Evolutionary conservation across 2,888 invertebrate species (phyloP).

Genomic region (Octonoba sinensis): DNA sequence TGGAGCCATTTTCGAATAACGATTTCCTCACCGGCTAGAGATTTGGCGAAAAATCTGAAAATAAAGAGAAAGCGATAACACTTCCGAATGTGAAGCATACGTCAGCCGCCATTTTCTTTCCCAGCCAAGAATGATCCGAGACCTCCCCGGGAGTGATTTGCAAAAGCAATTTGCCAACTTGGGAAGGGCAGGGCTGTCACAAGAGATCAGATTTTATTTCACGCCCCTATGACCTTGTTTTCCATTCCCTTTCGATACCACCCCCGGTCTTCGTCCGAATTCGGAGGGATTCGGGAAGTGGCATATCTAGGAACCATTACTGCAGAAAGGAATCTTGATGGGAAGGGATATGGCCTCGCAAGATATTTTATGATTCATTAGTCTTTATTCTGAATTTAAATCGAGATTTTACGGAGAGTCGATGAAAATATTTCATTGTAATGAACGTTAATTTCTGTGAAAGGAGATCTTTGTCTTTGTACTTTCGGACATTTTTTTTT

Average conservation of each 20-base stretch:
- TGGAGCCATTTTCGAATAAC: too few relatives aligned
- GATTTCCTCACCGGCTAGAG: too few relatives aligned
- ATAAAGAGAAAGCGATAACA: too few relatives aligned
- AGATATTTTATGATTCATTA: background rate
- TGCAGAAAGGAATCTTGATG: constrained; percentile 40
- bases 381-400: too few relatives aligned
- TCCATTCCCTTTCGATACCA: constrained; percentile 25
- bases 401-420: too few relatives aligned
- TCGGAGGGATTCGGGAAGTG: constrained; percentile 23
- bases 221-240: constrained; percentile 55
- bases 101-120: background rate
- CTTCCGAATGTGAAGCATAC: background rate
- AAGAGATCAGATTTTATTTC: constrained; percentile 63
- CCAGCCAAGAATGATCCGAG: constrained; percentile 31
- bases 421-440: too few relatives aligned
- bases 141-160: constrained; percentile 61
- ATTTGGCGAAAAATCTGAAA: too few relatives aligned
- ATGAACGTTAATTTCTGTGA: too few relatives aligned
- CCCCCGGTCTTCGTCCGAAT: background rate
- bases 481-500: too few relatives aligned
- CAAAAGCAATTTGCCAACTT: constrained; percentile 58
- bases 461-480: too few relatives aligned
- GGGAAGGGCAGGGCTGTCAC: constrained; percentile 41
- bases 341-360: background rate
- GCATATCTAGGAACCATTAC: constrained; percentile 27